Evolutionary conservation across 2,888 invertebrate species (phyloP).

Genomic region (Cryptophagus acutangulus): DNA sequence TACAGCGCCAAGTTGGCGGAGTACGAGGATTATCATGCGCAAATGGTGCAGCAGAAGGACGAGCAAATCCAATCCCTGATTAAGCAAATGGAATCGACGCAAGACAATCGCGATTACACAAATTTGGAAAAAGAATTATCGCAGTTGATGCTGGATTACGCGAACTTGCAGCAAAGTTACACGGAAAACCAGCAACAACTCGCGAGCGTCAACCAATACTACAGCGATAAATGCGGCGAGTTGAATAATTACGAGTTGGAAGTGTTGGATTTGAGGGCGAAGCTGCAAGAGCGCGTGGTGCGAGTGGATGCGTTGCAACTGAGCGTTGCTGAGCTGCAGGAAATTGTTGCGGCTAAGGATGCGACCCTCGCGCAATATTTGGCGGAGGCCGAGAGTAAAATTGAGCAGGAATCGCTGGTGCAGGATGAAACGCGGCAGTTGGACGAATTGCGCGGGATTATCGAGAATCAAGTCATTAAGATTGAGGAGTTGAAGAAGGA

Average conservation of each 20-base stretch:
- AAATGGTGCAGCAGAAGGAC: neutral
- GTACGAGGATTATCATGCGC: too few species aligned
- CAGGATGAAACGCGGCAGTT: conserved; percentile 40
- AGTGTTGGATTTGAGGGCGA: too few species aligned
- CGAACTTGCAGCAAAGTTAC: conserved; percentile 16
- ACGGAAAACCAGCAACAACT: conserved; percentile 23
- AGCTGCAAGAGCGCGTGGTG: too few species aligned
- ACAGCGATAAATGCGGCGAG: conserved; percentile 6
- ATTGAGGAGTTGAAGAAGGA: conserved; percentile 69
- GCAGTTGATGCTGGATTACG: conserved; percentile 22
- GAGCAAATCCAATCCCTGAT: conserved; percentile 15
- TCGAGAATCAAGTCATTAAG: conserved; percentile 68
- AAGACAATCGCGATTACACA: conserved; percentile 26
- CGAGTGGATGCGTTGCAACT: too few species aligned
- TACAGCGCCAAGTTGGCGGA: too few species aligned
- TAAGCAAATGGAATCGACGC: conserved; percentile 23
- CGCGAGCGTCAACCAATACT: neutral
- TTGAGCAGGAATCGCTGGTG: too few species aligned
- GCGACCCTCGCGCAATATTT: too few species aligned
- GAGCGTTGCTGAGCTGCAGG: too few species aligned
- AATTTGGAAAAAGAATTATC: conserved; percentile 32
- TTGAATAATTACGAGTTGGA: too few species aligned
- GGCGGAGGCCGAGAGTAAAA: too few species aligned
- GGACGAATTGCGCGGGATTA: conserved; percentile 55
- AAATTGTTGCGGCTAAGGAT: too few species aligned